Conservation (phyloP, 2,113 vertebrate genomes). For the Mustela lutreola region DNA sequence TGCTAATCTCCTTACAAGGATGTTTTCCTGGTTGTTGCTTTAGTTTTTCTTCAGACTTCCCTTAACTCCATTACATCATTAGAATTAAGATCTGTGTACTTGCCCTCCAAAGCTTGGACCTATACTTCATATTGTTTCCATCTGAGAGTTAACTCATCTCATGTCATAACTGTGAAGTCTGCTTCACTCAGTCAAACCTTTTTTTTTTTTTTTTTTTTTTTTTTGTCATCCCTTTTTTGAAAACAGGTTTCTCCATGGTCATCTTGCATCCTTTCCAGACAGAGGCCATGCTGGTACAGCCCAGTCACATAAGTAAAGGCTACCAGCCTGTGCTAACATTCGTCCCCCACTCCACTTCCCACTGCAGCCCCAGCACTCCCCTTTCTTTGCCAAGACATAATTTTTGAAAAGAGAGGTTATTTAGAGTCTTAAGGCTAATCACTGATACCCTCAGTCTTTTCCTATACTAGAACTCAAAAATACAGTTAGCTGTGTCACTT, state of each 20-base stretch:
- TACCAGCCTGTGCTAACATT: background rate
- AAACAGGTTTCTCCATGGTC: background rate
- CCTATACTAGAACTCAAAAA: background rate
- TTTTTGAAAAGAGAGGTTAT: background rate
- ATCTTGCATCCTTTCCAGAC: background rate
- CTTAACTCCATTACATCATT: slow-evolving; percentile 97
- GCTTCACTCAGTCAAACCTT: background rate
- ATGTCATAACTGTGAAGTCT: background rate
- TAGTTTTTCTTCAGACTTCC: slow-evolving; percentile 98
- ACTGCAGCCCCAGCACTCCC: background rate
- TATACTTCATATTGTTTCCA: slow-evolving; percentile 99
- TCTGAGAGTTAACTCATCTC: slow-evolving; percentile 81
- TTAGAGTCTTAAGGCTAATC: background rate
- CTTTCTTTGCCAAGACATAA: background rate
- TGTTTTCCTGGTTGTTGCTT: slow-evolving; percentile 99
- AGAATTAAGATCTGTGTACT: slow-evolving; percentile 97
- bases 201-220: background rate
- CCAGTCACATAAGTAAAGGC: background rate
- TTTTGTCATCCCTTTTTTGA: background rate
- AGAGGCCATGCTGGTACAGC: background rate
- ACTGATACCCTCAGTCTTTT: background rate
- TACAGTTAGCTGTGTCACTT: background rate
- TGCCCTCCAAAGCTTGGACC: slow-evolving; percentile 96
- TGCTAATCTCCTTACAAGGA: slow-evolving; percentile 97
- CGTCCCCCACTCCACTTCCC: background rate